These are phyloP conservation scores for Antitype chi DNA, from an alignment of 2,888 invertebrate genomes.

Conservation along the genomic window DNA sequence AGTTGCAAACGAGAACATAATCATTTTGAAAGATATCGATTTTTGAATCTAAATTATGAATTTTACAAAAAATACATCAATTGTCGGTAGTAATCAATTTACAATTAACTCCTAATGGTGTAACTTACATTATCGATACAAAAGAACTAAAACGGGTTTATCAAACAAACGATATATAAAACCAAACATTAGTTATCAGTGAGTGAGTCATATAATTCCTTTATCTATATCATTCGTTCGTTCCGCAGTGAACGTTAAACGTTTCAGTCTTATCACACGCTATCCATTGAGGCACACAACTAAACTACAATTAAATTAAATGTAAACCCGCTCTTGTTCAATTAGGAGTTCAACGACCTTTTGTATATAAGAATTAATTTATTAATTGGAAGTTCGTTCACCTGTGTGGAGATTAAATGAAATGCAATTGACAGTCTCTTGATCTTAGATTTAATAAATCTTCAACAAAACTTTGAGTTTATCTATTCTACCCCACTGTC, in stretches of 20 bases:
- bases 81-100: not conserved
- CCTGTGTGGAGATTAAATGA: not conserved
- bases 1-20: not conserved
- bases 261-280: conserved; percentile 64
- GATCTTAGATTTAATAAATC: not conserved
- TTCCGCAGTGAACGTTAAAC: conserved; percentile 42
- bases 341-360: conserved; percentile 56
- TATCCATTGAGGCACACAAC: conserved; percentile 53
- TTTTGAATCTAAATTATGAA: no score
- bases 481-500: not conserved
- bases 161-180: conserved; percentile 19
- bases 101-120: not conserved
- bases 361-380: conserved; percentile 27
- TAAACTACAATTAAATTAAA: conserved; percentile 53
- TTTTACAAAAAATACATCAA: not conserved
- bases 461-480: not conserved
- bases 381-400: conserved; percentile 18
- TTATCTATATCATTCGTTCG: conserved; percentile 45
- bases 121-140: not conserved
- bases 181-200: conserved; percentile 24
- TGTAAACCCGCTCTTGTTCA: conserved; percentile 56
- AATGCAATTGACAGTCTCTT: not conserved
- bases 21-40: not conserved
- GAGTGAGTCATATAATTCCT: conserved; percentile 37
- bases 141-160: conserved; percentile 32